Evolutionary conservation across 2,797 vertebrate genomes (phyloP).

Genomic region (Valencia hispanica): DNA sequence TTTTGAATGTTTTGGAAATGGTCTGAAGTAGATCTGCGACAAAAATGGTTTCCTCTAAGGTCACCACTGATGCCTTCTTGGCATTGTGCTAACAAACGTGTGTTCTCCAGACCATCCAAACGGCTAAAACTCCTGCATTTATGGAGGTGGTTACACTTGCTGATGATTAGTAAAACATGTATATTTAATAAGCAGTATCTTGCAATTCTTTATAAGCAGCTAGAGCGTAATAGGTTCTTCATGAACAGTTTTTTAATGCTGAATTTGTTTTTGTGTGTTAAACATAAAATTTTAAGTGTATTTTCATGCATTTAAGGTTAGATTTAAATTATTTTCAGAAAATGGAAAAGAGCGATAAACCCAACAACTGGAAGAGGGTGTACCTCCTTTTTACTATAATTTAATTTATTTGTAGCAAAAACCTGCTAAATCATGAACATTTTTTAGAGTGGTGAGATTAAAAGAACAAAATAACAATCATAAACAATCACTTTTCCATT

Average conservation of each 20-base stretch:
- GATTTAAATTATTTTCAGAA: background rate
- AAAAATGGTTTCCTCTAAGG: background rate
- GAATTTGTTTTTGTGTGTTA: background rate
- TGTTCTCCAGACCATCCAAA: background rate
- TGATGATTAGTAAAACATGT: background rate
- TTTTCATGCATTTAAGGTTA: background rate
- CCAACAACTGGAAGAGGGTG: background rate
- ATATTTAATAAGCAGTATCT: background rate
- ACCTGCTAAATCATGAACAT: background rate
- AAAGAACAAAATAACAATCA: background rate
- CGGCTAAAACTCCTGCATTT: background rate
- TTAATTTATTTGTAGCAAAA: background rate
- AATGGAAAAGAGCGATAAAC: background rate
- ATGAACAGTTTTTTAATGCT: background rate
- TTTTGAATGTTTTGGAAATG: background rate
- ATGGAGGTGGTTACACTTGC: background rate
- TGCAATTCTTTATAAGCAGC: background rate
- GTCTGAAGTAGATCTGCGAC: background rate
- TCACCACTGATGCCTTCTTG: background rate
- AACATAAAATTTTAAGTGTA: too few species aligned
- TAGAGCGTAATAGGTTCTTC: background rate
- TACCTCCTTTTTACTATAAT: background rate
- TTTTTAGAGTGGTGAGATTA: background rate
- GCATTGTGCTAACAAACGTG: background rate
- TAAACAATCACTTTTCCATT: background rate